A percentile compares a stretch with the other conserved stretches of the same genome.
These are phyloP conservation scores for Pegoplata infirma DNA, from an alignment of 2,888 invertebrate genomes.

Conservation along the genomic window DNA sequence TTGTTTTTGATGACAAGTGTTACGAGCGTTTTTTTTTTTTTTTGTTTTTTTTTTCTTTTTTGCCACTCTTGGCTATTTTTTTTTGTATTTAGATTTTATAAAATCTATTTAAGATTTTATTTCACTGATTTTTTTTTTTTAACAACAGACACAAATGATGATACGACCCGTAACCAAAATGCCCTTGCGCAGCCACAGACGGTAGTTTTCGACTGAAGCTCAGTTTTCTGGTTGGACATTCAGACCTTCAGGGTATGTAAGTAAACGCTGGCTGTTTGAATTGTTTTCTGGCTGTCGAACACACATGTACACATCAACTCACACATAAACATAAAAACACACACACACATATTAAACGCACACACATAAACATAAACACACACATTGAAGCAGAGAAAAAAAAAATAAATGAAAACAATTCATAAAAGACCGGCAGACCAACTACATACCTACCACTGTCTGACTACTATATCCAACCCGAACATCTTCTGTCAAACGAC, in stretches of 20 bases:
- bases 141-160: conserved; percentile 40
- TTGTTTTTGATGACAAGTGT: conserved; percentile 37
- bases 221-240: conserved; percentile 75
- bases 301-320: no score
- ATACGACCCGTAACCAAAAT: conserved; percentile 72
- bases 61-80: conserved; percentile 23
- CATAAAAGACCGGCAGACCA: conserved; percentile 46
- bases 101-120: conserved; percentile 44
- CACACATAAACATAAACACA: conserved; percentile 18
- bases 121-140: conserved; percentile 53
- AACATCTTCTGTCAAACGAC: conserved; percentile 8
- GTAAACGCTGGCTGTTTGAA: conserved; percentile 61
- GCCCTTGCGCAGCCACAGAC: conserved; percentile 76
- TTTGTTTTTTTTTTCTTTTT: conserved; percentile 24
- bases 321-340: conserved; percentile 19
- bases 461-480: conserved; percentile 38
- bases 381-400: conserved; percentile 38
- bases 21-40: conserved; percentile 14
- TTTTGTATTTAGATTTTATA: no score
- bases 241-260: conserved; percentile 77
- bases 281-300: conserved; percentile 56
- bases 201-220: conserved; percentile 76
- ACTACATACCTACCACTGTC: conserved; percentile 46
- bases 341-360: conserved; percentile 14
- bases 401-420: conserved; percentile 35